Conservation (phyloP, 2,888 invertebrate species). For the Ypsolopha scabrella region DNA sequence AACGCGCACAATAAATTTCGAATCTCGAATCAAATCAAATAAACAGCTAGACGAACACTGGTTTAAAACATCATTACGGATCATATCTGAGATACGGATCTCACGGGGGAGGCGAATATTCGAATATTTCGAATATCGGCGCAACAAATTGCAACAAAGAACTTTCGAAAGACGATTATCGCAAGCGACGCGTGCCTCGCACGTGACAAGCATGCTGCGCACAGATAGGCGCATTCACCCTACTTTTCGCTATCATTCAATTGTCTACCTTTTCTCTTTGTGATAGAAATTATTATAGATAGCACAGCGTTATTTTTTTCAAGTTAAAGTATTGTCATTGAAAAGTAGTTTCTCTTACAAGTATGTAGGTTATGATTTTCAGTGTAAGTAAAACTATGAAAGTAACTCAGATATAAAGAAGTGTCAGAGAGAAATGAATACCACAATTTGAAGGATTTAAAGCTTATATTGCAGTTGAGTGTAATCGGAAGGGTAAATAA, state of each 20-base stretch:
- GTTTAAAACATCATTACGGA: constrained; percentile 66
- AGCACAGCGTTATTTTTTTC: too few species aligned
- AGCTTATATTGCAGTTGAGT: constrained; percentile 60
- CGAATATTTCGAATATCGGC: constrained; percentile 33
- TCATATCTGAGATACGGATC: constrained; percentile 58
- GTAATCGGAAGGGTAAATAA: constrained; percentile 59
- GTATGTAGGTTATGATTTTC: constrained; percentile 8
- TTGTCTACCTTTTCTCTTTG: constrained; percentile 12
- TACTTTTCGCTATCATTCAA: constrained; percentile 17
- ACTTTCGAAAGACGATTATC: constrained; percentile 64
- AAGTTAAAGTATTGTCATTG: not conserved
- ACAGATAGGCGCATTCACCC: constrained; percentile 43
- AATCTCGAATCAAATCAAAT: constrained; percentile 24
- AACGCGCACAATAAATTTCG: not conserved
- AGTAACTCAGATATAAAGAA: constrained; percentile 54
- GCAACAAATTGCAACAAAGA: constrained; percentile 67
- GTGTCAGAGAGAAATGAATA: constrained; percentile 68
- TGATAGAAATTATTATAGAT: constrained; percentile 10
- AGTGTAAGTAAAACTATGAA: constrained; percentile 12
- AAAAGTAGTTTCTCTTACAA: constrained; percentile 9
- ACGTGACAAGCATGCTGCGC: constrained; percentile 56
- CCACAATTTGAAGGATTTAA: constrained; percentile 66
- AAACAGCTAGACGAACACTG: constrained; percentile 43
- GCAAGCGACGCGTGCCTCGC: constrained; percentile 53
- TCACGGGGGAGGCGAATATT: constrained; percentile 37